phyloP scores from a whole-genome alignment of 2,113 vertebrate species.

The Mesoclemmys tuberculata region DNA sequence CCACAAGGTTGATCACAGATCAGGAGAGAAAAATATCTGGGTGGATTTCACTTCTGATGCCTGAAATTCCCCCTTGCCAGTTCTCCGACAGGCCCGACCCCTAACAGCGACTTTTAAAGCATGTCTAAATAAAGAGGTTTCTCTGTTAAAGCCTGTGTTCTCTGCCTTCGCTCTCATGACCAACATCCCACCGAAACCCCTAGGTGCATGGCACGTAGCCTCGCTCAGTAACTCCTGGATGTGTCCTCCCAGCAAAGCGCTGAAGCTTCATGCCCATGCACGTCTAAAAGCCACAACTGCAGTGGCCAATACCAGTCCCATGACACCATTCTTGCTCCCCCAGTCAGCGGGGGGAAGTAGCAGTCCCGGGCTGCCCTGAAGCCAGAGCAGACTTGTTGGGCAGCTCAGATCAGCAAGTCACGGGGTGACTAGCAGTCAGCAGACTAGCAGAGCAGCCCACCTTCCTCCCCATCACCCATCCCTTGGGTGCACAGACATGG shows the following conservation, averaged over 20 bases:
- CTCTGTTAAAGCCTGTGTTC: not conserved
- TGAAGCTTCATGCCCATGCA: not conserved
- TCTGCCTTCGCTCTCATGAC: not conserved
- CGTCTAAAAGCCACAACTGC: not conserved
- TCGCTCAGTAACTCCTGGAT: not conserved
- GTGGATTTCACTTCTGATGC: not conserved
- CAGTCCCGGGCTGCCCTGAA: not conserved
- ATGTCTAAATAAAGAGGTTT: not conserved
- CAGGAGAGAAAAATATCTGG: not conserved
- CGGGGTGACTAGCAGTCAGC: not conserved
- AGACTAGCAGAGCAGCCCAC: not conserved
- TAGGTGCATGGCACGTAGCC: too few species aligned
- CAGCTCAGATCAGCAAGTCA: not conserved
- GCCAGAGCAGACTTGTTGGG: not conserved
- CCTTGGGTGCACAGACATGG: too few species aligned
- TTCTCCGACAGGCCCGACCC: not conserved
- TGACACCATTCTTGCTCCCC: not conserved
- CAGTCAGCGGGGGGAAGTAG: not conserved
- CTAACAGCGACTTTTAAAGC: not conserved
- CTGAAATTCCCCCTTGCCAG: not conserved
- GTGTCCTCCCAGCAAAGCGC: not conserved
- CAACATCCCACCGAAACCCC: not conserved
- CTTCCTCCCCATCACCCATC: not conserved
- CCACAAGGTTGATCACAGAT: not conserved
- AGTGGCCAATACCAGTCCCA: not conserved